Percentiles rank a stretch among this genome's conserved stretches.
phyloP scores from a whole-genome alignment of 2,797 vertebrate genomes.

The Hydrocynus forskahlii region DNA sequence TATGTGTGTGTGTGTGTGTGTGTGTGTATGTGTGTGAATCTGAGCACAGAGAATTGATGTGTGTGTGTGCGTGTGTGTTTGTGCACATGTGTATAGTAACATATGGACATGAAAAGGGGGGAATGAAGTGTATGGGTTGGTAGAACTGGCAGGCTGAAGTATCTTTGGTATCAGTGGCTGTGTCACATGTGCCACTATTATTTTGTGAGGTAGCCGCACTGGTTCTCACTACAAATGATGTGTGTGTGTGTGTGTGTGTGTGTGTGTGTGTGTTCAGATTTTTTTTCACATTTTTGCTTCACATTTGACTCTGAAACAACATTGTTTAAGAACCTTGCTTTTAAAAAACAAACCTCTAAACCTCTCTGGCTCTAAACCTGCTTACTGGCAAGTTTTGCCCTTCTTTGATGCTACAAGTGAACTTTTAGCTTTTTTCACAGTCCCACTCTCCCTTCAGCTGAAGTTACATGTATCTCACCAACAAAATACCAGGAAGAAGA shows the following conservation, averaged over 20 bases:
- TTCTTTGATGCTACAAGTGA: constrained; percentile 46
- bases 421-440: constrained; percentile 12
- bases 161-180: constrained; percentile 97
- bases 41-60: constrained; percentile 32
- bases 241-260: constrained; percentile 24
- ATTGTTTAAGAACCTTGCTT: constrained; percentile 55
- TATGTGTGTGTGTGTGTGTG: constrained; percentile 48
- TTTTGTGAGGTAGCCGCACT: constrained; percentile 92
- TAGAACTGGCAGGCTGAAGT: constrained; percentile 83
- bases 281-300: constrained; percentile 56
- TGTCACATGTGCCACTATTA: constrained; percentile 85
- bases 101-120: constrained; percentile 44
- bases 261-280: constrained; percentile 42
- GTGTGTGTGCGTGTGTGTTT: constrained; percentile 22
- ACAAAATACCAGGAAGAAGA: neutral
- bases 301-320: constrained; percentile 55
- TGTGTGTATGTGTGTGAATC: neutral
- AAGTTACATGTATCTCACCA: neutral
- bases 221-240: constrained; percentile 80
- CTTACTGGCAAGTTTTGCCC: constrained; percentile 1
- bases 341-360: constrained; percentile 50
- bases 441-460: neutral
- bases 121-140: constrained; percentile 65
- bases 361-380: constrained; percentile 30
- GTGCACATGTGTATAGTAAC: constrained; percentile 44